Evolutionary conservation across 2,113 vertebrate species (phyloP).

Genomic region (Pomatorhinus ruficollis): DNA sequence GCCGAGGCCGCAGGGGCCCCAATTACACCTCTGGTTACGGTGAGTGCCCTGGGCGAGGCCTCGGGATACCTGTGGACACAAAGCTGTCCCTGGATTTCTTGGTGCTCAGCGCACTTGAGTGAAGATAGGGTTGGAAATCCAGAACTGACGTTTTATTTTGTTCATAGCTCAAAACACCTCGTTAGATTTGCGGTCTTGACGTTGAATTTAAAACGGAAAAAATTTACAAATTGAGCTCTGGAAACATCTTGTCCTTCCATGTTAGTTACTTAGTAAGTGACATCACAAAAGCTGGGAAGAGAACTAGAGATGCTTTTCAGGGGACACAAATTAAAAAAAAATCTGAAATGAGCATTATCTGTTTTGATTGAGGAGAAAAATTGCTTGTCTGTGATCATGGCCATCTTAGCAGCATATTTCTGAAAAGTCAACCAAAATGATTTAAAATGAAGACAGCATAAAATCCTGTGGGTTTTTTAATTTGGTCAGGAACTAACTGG

Average conservation of each 20-base stretch:
- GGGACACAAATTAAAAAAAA: neutral
- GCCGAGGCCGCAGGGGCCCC: slow-evolving; percentile 90
- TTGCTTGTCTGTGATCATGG: neutral
- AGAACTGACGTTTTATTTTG: neutral
- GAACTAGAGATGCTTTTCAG: neutral
- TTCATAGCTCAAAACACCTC: neutral
- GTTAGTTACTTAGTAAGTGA: neutral
- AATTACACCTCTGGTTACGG: slow-evolving; percentile 93
- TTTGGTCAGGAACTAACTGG: neutral
- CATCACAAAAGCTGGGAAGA: neutral
- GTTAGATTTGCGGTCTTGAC: neutral
- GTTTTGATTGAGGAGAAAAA: neutral
- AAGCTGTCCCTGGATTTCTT: neutral
- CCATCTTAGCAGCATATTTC: accelerated
- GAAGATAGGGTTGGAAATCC: neutral
- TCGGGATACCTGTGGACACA: accelerated
- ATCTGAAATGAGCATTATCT: neutral
- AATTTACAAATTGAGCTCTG: neutral
- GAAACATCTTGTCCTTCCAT: neutral
- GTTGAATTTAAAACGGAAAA: neutral
- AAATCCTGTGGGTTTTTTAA: neutral
- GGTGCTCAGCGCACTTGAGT: neutral
- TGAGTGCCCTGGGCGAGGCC: slow-evolving; percentile 18
- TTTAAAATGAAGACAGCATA: neutral
- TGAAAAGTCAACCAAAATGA: neutral